Percentiles rank a stretch among this genome's conserved stretches.
phyloP scores from a whole-genome alignment of 2,888 invertebrate species.

The Amphimallon solstitiale region DNA sequence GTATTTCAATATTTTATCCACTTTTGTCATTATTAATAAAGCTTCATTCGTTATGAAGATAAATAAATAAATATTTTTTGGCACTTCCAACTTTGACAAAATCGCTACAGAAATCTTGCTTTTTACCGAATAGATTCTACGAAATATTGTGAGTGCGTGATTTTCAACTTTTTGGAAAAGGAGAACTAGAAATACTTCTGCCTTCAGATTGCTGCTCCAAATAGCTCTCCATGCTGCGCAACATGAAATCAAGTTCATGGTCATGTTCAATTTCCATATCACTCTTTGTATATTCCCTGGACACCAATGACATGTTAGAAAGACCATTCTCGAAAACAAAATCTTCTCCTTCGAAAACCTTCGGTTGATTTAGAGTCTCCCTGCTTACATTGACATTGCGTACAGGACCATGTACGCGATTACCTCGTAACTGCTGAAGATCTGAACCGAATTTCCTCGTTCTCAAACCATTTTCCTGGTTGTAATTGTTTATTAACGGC shows the following conservation, averaged over 20 bases:
- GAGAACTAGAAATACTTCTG: conserved; percentile 10
- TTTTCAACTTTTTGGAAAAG: conserved; percentile 30
- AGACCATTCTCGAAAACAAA: conserved; percentile 11
- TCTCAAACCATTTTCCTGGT: not conserved
- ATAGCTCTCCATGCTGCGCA: conserved; percentile 34
- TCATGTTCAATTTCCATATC: conserved; percentile 14
- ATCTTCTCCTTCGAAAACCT: conserved; percentile 28
- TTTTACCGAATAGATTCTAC: too few species aligned
- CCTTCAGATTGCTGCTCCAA: conserved; percentile 29
- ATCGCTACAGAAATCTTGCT: too few species aligned
- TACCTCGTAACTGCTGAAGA: not conserved
- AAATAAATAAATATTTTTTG: too few species aligned
- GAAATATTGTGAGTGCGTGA: too few species aligned
- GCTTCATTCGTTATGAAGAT: too few species aligned
- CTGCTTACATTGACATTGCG: not conserved
- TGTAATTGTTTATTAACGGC: conserved; percentile 16
- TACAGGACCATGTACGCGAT: not conserved
- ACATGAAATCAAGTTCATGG: conserved; percentile 28
- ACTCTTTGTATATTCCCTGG: conserved; percentile 23
- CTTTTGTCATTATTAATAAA: too few species aligned
- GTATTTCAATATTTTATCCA: too few species aligned
- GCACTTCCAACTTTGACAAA: too few species aligned
- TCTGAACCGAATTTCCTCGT: conserved; percentile 2
- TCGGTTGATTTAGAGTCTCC: not conserved
- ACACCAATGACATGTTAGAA: conserved; percentile 20